Evolutionary conservation across 2,797 vertebrate genomes (phyloP).

Genomic region (Artibeus lituratus): DNA sequence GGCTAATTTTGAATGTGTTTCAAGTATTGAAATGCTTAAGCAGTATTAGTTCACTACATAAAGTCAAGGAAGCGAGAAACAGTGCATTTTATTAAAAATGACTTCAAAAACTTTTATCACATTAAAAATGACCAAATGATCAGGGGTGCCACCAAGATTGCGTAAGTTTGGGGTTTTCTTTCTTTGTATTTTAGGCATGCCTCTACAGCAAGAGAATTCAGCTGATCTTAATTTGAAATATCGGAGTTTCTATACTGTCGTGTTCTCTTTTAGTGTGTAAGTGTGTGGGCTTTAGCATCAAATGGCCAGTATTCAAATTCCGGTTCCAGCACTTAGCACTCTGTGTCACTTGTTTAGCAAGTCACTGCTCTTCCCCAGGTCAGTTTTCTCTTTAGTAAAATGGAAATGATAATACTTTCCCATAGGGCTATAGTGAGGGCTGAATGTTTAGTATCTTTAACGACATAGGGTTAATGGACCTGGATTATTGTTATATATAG

Average conservation of each 20-base stretch:
- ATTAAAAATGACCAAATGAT: not conserved
- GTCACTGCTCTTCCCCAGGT: not conserved
- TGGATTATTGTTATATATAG: not conserved
- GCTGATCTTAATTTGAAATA: not conserved
- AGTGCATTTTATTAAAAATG: not conserved
- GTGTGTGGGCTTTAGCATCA: not conserved
- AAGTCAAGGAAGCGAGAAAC: not conserved
- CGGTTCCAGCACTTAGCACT: not conserved
- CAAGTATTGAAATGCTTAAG: not conserved
- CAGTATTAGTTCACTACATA: not conserved
- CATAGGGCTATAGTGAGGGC: not conserved
- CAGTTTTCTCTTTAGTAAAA: not conserved
- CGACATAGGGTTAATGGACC: not conserved
- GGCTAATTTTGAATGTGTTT: not conserved
- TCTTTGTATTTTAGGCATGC: not conserved
- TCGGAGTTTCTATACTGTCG: not conserved
- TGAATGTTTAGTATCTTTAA: not conserved
- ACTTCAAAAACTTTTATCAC: slow-evolving; percentile 18
- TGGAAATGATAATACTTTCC: not conserved
- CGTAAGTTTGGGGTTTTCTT: not conserved
- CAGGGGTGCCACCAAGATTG: not conserved
- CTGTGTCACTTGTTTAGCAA: not conserved
- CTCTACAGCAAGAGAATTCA: not conserved
- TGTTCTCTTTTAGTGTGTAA: not conserved
- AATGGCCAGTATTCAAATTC: not conserved